These are phyloP conservation scores for Dastarcus helophoroides DNA, from an alignment of 2,888 invertebrate genomes.

Conservation along the genomic window DNA sequence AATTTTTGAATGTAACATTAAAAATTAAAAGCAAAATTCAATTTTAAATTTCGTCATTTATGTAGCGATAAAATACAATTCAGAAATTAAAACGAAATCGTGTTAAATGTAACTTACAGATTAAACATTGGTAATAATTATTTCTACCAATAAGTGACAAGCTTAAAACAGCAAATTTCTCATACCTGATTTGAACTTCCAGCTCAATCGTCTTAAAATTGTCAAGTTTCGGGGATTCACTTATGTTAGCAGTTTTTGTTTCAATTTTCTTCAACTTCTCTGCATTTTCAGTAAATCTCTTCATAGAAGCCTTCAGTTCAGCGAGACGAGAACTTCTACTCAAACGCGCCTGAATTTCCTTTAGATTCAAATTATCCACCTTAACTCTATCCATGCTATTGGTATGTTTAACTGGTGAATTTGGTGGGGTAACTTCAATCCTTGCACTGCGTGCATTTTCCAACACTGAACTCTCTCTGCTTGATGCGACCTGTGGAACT, in stretches of 20 bases:
- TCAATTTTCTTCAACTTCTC: conserved; percentile 45
- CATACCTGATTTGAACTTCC: conserved; percentile 62
- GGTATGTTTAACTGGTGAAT: conserved; percentile 26
- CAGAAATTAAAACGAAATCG: too few relatives aligned
- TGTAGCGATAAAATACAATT: too few relatives aligned
- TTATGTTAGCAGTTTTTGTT: conserved; percentile 26
- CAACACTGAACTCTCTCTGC: too few relatives aligned
- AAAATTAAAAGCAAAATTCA: too few relatives aligned
- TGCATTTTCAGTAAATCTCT: conserved; percentile 51
- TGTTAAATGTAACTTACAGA: too few relatives aligned
- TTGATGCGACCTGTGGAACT: too few relatives aligned
- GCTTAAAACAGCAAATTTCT: too few relatives aligned
- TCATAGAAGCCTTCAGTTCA: conserved; percentile 57
- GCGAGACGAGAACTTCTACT: conserved; percentile 55
- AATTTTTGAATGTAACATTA: too few relatives aligned
- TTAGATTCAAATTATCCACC: conserved; percentile 47
- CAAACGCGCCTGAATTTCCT: conserved; percentile 57
- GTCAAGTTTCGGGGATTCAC: conserved; percentile 43
- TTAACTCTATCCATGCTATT: conserved; percentile 40
- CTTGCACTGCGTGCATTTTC: too few relatives aligned
- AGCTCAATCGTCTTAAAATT: conserved; percentile 64
- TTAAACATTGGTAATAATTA: too few relatives aligned
- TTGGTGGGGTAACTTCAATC: conserved; percentile 29
- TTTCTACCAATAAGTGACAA: too few relatives aligned
- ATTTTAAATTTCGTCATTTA: too few relatives aligned